Evolutionary conservation across 2,113 vertebrate genomes (phyloP), one percentile per base, ranked within the genome.

Genomic region (Bombycilla garrulus): DNA sequence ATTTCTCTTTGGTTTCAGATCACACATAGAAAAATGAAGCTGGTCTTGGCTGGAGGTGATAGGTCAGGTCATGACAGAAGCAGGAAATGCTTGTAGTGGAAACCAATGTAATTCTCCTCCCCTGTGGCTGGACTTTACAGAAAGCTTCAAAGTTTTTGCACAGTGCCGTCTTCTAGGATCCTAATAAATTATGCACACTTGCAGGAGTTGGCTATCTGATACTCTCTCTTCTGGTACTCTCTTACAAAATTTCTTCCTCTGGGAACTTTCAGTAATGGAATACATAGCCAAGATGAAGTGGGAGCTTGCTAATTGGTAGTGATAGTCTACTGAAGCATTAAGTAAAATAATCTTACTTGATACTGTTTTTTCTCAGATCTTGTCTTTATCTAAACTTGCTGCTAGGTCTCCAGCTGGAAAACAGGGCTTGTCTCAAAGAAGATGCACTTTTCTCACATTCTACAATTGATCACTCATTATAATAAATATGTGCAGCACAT

Each of bases 231-330:
- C 62, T 71, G 70, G 15, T 84, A 61, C 42, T 33, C 48, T 76
- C n/a, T 76, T 61, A 53, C 50, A 69, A 87, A 95, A 91, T 91
- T 71, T 42, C 84, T 85, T 94, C 87, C 87, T 90, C 81, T 86
- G 94, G 95, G 90, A 94, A 71, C 71, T 87, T 65, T 62, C 44
- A 62, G 78, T 86, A 70, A 66, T 54, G 77, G 83, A 84, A 85
- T 73, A 60, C 84, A 45, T 56, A 62, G 54, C 28, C 26, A 70
- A 86, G 93, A 85, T 92, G 48, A 90, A 95, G 74, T 76, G 67
- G 50, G 40, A 90, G 42, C 54, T 71, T 57, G 35, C 58, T 94
- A 92, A 91, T 73, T 83, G 78, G 90, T 61, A 94, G 73, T 47
- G 4, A 4, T 48, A 81, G n/a, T 80, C 62, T 76, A 70, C 33